Evolutionary conservation across 2,797 vertebrate genomes (phyloP).

Genomic region (Hipposideros larvatus): DNA sequence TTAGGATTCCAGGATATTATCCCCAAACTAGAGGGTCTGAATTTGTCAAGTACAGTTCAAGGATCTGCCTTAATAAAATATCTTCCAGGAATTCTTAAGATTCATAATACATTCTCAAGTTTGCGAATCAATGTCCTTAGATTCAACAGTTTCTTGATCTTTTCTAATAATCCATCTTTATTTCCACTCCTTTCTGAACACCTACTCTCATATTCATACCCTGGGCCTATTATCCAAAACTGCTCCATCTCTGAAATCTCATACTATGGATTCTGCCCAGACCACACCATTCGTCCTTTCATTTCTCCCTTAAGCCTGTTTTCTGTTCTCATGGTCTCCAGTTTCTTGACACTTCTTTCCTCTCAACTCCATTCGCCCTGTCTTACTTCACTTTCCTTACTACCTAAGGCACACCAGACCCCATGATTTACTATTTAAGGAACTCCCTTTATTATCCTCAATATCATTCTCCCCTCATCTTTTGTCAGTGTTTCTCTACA

Average conservation of each 20-base stretch:
- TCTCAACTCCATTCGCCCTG: background rate
- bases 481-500: background rate
- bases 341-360: background rate
- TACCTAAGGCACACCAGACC: background rate
- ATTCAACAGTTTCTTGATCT: constrained; percentile 18
- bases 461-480: background rate
- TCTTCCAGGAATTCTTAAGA: constrained; percentile 46
- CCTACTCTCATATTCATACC: background rate
- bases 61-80: constrained; percentile 52
- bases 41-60: background rate
- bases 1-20: background rate
- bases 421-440: background rate
- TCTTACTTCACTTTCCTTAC: background rate
- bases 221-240: background rate
- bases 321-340: background rate
- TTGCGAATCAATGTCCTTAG: background rate
- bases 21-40: background rate
- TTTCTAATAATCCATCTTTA: constrained; percentile 44
- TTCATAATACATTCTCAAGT: constrained; percentile 28
- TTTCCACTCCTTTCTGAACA: constrained; percentile 18
- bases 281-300: background rate
- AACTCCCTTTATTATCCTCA: constrained; percentile 16
- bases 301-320: background rate
- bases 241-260: background rate
- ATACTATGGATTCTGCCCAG: background rate